phyloP scores from a whole-genome alignment of 1,140 invertebrate genomes.

The Pygmarrhopalites habei region DNA sequence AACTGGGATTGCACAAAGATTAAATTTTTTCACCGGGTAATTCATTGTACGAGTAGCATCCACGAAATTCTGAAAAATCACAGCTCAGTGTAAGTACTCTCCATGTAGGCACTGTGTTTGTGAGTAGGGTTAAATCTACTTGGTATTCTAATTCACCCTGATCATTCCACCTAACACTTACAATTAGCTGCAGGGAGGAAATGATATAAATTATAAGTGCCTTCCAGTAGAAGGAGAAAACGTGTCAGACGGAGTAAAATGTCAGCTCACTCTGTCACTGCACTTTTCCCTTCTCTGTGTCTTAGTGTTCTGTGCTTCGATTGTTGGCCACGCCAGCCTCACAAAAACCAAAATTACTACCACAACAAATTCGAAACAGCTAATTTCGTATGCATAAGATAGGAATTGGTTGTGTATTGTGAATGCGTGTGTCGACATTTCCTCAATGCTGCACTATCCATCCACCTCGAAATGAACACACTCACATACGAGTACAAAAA shows the following conservation, averaged over 20 bases:
- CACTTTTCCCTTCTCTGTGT: neutral
- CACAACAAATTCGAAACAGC: constrained; percentile 13
- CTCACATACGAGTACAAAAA: too few species aligned
- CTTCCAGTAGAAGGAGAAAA: neutral
- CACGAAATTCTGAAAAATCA: too few species aligned
- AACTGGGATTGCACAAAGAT: too few species aligned
- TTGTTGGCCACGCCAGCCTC: neutral
- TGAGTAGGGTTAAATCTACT: too few species aligned
- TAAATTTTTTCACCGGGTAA: too few species aligned
- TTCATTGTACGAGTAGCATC: too few species aligned
- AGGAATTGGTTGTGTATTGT: neutral
- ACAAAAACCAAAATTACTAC: constrained; percentile 10
- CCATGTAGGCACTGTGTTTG: too few species aligned
- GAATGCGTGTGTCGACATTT: constrained; percentile 2
- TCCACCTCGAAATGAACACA: too few species aligned
- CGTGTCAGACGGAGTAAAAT: neutral
- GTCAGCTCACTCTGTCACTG: constrained; percentile 3
- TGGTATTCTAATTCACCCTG: neutral
- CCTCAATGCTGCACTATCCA: constrained; percentile 1
- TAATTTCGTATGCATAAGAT: constrained; percentile 12
- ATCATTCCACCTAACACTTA: neutral
- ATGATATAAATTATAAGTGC: constrained; percentile 8
- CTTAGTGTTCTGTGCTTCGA: too few species aligned
- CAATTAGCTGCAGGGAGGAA: constrained; percentile 1
- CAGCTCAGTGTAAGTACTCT: too few species aligned